Evolutionary conservation across 2,888 invertebrate species (phyloP), one percentile per base, ranked within the genome.

Genomic region (Caenorhabditis sinica): DNA sequence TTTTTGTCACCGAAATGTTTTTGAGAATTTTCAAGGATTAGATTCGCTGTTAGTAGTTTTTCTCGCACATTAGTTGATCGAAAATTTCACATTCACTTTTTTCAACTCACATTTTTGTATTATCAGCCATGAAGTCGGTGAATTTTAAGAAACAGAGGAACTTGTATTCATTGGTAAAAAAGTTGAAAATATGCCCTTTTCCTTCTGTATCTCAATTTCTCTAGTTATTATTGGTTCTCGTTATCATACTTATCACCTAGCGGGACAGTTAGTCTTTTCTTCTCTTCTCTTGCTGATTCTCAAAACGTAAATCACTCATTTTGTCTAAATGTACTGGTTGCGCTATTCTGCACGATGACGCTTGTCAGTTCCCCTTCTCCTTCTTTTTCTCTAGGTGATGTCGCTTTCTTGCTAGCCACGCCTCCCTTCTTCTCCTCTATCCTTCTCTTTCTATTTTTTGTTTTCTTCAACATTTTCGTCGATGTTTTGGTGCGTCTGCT

Each of bases 401-500:
- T 69, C 69, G 69, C 66, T 56, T 43, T 61, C 33, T 43, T 61
- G 60, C 72, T 49, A 61, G 49, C 60, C 60, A 73, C 72, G 72
- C 60, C 60, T 61, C 40, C 61, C 40, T 28, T 61, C 49, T 43
- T 20, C 45, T 40, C 28, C 51, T 51, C 60, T 61, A 30, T 63
- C 36, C 36, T 63, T 60, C 61, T 72, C 58, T n/a, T 25, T 73
- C 33, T 49, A 13, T 13, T 58, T 61, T 61, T 53, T 45, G n/a
- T 45, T 68, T 51, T 69, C 69, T 69, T 56, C 25, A 17, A 33
- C 69, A 30, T 23, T 69, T 69, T 53, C 69, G 36, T 56, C 69
- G 56, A 56, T 43, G 66, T 76, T 76, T 76, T 76, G 66, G 51
- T 66, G 30, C n/a, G 51, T 56, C 65, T 68, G 68, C 63, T 63